phyloP scores from a whole-genome alignment of 2,797 vertebrate genomes.

The Paedocypris micromegethes region DNA sequence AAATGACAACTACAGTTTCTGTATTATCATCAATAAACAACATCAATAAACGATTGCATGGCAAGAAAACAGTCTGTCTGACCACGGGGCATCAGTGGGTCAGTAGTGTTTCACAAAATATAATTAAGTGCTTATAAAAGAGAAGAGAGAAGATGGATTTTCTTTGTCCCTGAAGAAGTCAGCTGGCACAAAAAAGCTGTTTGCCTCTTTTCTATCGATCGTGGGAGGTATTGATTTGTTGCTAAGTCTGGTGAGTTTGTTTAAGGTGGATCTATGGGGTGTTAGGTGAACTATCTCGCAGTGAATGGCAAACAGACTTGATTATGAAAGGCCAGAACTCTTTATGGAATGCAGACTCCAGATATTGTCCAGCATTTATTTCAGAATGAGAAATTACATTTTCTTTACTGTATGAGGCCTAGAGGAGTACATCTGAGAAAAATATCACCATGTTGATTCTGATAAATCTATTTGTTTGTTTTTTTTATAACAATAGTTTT shows the following conservation, averaged over 20 bases:
- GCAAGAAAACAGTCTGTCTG: constrained; percentile 28
- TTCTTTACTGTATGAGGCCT: too few relatives aligned
- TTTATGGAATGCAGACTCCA: constrained; percentile 34
- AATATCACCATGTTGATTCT: too few relatives aligned
- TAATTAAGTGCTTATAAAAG: constrained; percentile 58
- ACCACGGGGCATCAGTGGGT: constrained; percentile 42
- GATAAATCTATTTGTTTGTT: too few relatives aligned
- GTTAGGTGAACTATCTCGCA: constrained; percentile 44
- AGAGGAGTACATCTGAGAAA: too few relatives aligned
- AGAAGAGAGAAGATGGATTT: constrained; percentile 53
- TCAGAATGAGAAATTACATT: constrained; percentile 25
- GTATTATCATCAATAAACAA: constrained; percentile 43
- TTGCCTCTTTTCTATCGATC: constrained; percentile 53
- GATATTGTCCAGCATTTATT: constrained; percentile 30
- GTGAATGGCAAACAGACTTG: constrained; percentile 50
- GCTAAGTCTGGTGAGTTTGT: constrained; percentile 57
- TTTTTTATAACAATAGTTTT: too few relatives aligned
- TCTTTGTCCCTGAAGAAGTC: constrained; percentile 50
- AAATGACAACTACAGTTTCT: constrained; percentile 30
- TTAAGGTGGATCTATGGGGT: constrained; percentile 57
- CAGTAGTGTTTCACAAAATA: constrained; percentile 50
- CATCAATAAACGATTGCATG: constrained; percentile 7
- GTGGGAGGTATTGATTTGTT: constrained; percentile 54
- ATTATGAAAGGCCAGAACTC: constrained; percentile 39
- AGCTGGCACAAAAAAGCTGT: constrained; percentile 41